phyloP scores from a whole-genome alignment of 1,140 invertebrate genomes.

The Polypedilum vanderplanki region DNA sequence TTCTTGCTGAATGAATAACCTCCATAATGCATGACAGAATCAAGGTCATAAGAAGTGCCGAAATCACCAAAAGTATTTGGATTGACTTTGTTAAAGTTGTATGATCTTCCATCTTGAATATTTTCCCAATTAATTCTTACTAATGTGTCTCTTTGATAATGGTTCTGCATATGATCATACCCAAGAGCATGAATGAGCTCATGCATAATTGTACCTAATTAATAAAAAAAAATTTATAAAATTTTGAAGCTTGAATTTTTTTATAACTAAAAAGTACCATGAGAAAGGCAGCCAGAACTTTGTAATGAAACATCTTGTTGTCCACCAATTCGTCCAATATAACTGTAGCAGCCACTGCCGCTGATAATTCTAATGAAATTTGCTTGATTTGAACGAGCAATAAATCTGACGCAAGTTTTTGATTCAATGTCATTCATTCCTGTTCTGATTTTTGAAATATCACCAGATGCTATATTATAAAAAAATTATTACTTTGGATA shows the following conservation, averaged over 20 bases:
- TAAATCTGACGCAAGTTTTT: not conserved
- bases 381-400: not conserved
- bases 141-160: constrained; percentile 49
- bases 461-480: not conserved
- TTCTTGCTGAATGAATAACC: constrained; percentile 50
- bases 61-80: constrained; percentile 44
- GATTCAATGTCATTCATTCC: constrained; percentile 15
- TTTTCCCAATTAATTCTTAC: constrained; percentile 49
- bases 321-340: constrained; percentile 44
- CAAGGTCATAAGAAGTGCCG: constrained; percentile 50
- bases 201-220: constrained; percentile 43
- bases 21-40: constrained; percentile 57
- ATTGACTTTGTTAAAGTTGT: constrained; percentile 49
- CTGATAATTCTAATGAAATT: not conserved
- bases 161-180: constrained; percentile 50
- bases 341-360: constrained; percentile 41
- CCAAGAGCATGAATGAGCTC: constrained; percentile 51
- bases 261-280: constrained; percentile 39
- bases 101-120: constrained; percentile 44
- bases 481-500: too few species aligned
- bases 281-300: constrained; percentile 41
- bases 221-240: too few species aligned
- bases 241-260: too few species aligned
- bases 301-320: constrained; percentile 37
- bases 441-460: not conserved